phyloP scores from a whole-genome alignment of 2,797 vertebrate genomes.

The Lophius americanus region DNA sequence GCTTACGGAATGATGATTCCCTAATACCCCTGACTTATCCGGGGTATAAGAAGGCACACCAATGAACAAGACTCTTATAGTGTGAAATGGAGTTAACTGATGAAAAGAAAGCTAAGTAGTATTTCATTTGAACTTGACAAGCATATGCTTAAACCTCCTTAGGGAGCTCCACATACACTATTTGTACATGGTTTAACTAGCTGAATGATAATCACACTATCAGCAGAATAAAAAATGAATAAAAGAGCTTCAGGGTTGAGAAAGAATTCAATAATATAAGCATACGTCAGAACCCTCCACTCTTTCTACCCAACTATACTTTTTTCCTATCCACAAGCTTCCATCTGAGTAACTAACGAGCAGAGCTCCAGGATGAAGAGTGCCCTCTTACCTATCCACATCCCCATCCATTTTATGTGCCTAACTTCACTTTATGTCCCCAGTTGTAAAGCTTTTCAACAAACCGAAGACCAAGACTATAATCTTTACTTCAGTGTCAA shows the following conservation, averaged over 20 bases:
- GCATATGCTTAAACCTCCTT: conserved; percentile 49
- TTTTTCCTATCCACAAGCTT: conserved; percentile 11
- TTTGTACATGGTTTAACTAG: conserved; percentile 50
- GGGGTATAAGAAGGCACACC: background rate
- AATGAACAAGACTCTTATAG: conserved; percentile 14
- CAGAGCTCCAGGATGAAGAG: conserved; percentile 10
- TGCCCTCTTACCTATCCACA: no score
- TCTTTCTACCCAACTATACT: background rate
- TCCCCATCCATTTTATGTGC: no score
- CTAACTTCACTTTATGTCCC: no score
- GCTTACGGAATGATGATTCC: no score
- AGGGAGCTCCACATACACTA: conserved; percentile 39
- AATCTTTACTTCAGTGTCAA: conserved; percentile 39
- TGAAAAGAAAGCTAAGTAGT: conserved; percentile 28
- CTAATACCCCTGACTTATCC: no score
- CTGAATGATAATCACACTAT: conserved; percentile 3
- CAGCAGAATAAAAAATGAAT: conserved; percentile 20
- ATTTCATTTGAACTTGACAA: conserved; percentile 50
- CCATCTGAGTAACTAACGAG: conserved; percentile 12
- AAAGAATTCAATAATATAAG: conserved; percentile 32
- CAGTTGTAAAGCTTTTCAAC: no score
- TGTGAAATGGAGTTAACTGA: conserved; percentile 19
- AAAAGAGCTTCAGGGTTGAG: conserved; percentile 23
- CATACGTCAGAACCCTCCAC: background rate
- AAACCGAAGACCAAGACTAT: no score